Percentiles rank a stretch among this genome's conserved stretches.
phyloP scores from a whole-genome alignment of 1,140 invertebrate species.

The Tetramorium alpestre region DNA sequence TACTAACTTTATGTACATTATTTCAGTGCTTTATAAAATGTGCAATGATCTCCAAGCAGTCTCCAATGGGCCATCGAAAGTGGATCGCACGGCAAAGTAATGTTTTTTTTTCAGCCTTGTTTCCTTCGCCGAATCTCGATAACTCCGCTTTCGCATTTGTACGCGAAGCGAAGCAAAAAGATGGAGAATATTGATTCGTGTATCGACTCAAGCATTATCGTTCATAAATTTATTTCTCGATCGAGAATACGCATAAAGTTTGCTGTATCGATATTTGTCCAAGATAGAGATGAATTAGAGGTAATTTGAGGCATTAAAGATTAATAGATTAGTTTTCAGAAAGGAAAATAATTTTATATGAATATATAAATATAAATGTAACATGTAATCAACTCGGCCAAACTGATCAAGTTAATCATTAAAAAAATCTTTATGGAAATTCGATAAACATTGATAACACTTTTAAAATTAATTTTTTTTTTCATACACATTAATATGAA shows the following conservation, averaged over 20 bases:
- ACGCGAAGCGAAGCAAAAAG: background rate
- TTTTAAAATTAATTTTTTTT: slow-evolving; percentile 6
- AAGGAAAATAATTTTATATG: background rate
- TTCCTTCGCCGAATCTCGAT: background rate
- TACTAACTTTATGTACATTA: too few species aligned
- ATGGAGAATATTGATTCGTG: background rate
- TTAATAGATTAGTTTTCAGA: background rate
- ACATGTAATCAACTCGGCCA: background rate
- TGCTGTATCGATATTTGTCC: background rate
- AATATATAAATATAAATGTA: background rate
- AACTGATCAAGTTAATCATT: background rate
- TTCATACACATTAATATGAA: background rate
- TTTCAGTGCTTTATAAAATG: background rate
- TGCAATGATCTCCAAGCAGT: slow-evolving; percentile 15
- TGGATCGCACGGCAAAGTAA: background rate
- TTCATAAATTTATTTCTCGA: background rate
- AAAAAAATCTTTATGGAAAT: background rate
- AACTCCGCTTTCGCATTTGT: background rate
- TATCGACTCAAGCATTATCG: background rate
- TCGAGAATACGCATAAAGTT: background rate
- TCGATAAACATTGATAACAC: background rate
- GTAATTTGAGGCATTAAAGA: background rate
- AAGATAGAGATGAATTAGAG: background rate
- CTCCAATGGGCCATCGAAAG: slow-evolving; percentile 30
- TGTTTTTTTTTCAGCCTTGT: slow-evolving; percentile 50